Evolutionary conservation across 2,888 invertebrate genomes (phyloP).

Genomic region (Limnephilus rhombicus): DNA sequence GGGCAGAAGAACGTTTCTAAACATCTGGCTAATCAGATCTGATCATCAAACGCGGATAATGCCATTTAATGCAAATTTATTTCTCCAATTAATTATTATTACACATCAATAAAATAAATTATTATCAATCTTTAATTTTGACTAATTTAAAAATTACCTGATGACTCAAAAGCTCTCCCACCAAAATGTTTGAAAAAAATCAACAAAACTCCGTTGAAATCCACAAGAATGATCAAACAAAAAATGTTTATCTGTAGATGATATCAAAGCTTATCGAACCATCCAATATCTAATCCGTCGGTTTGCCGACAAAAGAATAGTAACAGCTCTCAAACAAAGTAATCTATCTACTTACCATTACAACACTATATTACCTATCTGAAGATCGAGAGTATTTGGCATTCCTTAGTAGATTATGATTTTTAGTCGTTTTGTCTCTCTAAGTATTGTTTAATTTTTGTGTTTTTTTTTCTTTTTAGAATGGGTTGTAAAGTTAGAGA

Average conservation of each 20-base stretch:
- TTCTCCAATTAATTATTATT: no score
- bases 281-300: neutral
- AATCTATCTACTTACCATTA: neutral
- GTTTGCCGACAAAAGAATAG: neutral
- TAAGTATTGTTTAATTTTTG: neutral
- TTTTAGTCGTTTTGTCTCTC: neutral
- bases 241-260: neutral
- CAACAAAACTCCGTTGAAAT: no score
- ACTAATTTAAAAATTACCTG: neutral
- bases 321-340: neutral
- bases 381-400: neutral
- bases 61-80: no score
- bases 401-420: neutral
- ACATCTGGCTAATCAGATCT: no score
- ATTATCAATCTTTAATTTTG: no score
- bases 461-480: neutral
- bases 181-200: neutral
- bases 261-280: neutral
- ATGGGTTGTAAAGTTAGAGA: neutral
- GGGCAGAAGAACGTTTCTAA: no score
- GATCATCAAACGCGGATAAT: no score
- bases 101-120: no score
- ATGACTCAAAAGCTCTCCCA: neutral
- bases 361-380: neutral
- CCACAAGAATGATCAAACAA: neutral